Evolutionary conservation across 1,140 invertebrate genomes (phyloP).

Genomic region (Aphidius ervi): DNA sequence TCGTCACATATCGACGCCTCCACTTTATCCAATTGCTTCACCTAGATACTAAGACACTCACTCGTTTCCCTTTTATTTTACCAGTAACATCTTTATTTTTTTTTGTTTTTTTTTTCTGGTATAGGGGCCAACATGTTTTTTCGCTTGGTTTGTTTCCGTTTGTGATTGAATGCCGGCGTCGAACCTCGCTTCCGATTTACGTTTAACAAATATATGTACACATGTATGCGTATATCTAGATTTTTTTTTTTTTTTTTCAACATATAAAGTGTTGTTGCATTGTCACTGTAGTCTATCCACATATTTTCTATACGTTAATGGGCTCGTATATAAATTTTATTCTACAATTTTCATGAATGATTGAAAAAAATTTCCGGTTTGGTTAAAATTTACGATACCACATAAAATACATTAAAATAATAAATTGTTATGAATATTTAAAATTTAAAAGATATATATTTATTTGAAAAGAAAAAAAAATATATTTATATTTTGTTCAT

Average conservation of each 20-base stretch:
- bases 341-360: background rate
- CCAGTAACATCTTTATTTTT: background rate
- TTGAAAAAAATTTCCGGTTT: background rate
- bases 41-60: slow-evolving; percentile 30
- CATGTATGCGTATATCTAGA: no score
- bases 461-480: no score
- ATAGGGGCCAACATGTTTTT: slow-evolving; percentile 42
- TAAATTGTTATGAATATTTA: background rate
- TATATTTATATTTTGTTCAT: no score
- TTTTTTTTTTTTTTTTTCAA: background rate
- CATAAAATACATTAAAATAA: background rate
- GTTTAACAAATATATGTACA: slow-evolving; percentile 2
- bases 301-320: background rate
- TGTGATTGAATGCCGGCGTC: slow-evolving; percentile 29
- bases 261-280: background rate
- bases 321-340: background rate
- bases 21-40: slow-evolving; percentile 42
- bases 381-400: background rate
- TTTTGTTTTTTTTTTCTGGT: slow-evolving; percentile 17
- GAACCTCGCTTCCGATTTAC: slow-evolving; percentile 36
- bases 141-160: slow-evolving; percentile 43
- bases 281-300: background rate
- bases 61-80: background rate
- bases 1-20: slow-evolving; percentile 41
- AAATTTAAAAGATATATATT: background rate